These are phyloP conservation scores for Cacatua alba DNA, from an alignment of 2,113 vertebrate genomes.

Conservation along the genomic window DNA sequence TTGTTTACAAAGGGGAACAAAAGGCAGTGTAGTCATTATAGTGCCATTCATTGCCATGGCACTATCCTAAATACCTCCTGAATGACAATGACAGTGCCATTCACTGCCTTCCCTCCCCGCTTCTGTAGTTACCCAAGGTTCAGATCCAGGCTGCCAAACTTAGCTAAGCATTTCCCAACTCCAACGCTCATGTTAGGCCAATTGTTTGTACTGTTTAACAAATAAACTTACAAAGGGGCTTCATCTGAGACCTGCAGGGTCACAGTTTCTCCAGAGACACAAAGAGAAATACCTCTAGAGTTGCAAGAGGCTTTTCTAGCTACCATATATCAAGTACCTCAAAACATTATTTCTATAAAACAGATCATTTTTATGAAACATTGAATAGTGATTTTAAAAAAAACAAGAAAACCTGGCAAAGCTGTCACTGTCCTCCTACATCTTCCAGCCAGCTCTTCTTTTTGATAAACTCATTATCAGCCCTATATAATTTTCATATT, in stretches of 20 bases:
- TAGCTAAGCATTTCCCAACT: neutral
- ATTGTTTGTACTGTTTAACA: neutral
- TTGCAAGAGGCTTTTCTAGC: neutral
- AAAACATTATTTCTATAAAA: constrained; percentile 10
- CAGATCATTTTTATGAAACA: neutral
- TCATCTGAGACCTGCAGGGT: neutral
- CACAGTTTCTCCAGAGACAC: neutral
- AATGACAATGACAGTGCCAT: neutral
- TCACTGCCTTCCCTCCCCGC: neutral
- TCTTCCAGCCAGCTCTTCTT: constrained; percentile 50
- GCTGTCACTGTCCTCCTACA: constrained; percentile 51
- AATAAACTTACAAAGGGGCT: neutral
- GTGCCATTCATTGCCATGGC: neutral
- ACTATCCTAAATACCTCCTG: neutral
- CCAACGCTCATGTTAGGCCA: neutral
- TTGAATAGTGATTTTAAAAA: neutral
- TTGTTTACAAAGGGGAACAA: neutral
- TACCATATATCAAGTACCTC: neutral
- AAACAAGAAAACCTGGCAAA: constrained; percentile 17
- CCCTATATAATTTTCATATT: constrained; percentile 30
- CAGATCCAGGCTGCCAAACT: neutral
- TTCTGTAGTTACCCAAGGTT: neutral
- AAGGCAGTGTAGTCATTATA: neutral
- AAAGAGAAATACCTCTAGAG: neutral
- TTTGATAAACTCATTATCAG: constrained; percentile 41